Evolutionary conservation across 2,113 vertebrate genomes (phyloP).

Genomic region (Semicossyphus pulcher): DNA sequence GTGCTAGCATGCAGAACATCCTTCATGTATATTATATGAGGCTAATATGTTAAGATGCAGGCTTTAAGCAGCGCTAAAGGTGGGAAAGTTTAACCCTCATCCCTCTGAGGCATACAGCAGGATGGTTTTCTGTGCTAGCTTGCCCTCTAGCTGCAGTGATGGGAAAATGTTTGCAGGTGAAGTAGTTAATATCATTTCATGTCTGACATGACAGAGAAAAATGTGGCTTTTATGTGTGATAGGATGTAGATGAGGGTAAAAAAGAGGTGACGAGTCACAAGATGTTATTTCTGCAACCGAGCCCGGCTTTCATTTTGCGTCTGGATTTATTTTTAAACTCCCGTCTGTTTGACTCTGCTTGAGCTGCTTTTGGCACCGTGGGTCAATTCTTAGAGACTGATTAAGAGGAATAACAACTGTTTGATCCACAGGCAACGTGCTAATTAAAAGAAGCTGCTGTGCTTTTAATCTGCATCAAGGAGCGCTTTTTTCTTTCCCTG

Average conservation of each 20-base stretch:
- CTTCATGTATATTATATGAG: constrained; percentile 23
- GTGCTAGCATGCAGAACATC: background rate
- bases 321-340: constrained; percentile 47
- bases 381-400: constrained; percentile 12
- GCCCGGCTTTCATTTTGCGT: constrained; percentile 30
- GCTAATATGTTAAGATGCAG: constrained; percentile 15
- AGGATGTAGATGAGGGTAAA: background rate
- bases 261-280: constrained; percentile 1
- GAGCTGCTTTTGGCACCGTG: constrained; percentile 9
- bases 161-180: constrained; percentile 28
- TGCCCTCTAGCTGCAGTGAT: constrained; percentile 71
- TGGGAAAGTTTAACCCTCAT: background rate
- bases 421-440: constrained; percentile 34
- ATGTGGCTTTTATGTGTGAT: constrained; percentile 19
- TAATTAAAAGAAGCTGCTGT: constrained; percentile 12
- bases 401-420: constrained; percentile 28
- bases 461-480: constrained; percentile 14
- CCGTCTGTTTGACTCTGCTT: constrained; percentile 14
- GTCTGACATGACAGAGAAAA: background rate
- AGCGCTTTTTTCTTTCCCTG: background rate
- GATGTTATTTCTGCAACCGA: constrained; percentile 38
- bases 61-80: background rate
- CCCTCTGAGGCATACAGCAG: background rate
- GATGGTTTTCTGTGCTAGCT: constrained; percentile 55
- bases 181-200: constrained; percentile 7